Conservation (phyloP, 2,113 vertebrate genomes). For the Tapirus terrestris region DNA sequence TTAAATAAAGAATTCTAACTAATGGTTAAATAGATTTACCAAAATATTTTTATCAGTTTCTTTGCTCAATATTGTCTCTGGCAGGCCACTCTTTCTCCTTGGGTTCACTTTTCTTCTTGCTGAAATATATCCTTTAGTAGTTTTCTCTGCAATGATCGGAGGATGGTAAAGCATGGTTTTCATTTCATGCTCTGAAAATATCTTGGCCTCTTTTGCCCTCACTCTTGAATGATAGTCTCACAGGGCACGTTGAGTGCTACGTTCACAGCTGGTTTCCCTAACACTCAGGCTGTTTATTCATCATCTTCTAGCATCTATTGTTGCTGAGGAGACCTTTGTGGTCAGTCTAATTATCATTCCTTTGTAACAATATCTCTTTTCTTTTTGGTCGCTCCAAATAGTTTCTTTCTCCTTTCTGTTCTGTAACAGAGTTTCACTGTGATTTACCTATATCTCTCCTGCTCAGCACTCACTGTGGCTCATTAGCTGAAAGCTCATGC, state of each 20-base stretch:
- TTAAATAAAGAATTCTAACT: not conserved
- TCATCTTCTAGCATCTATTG: not conserved
- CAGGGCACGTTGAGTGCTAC: fast-evolving
- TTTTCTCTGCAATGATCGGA: not conserved
- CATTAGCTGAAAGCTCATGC: not conserved
- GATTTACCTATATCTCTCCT: not conserved
- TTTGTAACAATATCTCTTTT: not conserved
- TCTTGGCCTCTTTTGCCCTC: not conserved
- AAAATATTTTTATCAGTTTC: too few relatives aligned
- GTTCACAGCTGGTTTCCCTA: not conserved
- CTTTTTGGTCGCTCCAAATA: not conserved
- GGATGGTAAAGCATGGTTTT: not conserved
- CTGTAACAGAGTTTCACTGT: not conserved
- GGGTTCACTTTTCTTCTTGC: not conserved
- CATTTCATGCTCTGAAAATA: not conserved
- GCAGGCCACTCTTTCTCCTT: not conserved
- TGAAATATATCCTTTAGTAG: not conserved
- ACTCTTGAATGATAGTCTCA: not conserved
- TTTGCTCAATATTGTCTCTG: not conserved
- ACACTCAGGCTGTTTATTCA: not conserved
- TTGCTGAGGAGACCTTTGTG: not conserved
- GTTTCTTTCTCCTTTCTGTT: not conserved
- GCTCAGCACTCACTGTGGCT: not conserved
- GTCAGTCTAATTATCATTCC: not conserved
- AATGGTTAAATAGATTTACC: not conserved